These are phyloP conservation scores for Laupala kohalensis DNA, from an alignment of 1,140 invertebrate species.

Conservation along the genomic window DNA sequence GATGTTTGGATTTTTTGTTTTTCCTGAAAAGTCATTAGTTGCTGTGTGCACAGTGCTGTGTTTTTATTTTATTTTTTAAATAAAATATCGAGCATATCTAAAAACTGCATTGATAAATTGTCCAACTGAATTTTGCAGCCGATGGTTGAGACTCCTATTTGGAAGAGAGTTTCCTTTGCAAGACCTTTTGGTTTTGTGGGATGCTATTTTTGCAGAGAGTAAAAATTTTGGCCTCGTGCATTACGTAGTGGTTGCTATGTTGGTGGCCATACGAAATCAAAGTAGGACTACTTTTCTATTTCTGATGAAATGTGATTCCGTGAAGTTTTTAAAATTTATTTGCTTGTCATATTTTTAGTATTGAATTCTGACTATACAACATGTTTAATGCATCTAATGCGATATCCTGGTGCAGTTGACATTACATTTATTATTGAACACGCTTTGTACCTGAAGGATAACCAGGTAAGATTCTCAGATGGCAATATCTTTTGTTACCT, in stretches of 20 bases:
- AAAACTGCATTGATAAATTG: too few relatives aligned
- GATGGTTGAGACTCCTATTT: conserved; percentile 67
- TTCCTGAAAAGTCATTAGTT: too few relatives aligned
- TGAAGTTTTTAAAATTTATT: background rate
- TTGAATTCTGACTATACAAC: conserved; percentile 45
- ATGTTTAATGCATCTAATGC: conserved; percentile 49
- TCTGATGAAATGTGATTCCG: background rate
- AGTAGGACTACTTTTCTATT: conserved; percentile 38
- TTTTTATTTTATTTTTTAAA: too few relatives aligned
- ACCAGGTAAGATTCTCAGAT: conserved; percentile 23
- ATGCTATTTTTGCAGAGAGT: conserved; percentile 65
- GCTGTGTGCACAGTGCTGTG: too few relatives aligned
- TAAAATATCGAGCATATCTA: too few relatives aligned
- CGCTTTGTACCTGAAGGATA: conserved; percentile 45
- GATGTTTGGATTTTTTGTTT: too few relatives aligned
- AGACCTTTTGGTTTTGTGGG: conserved; percentile 63
- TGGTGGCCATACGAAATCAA: conserved; percentile 51
- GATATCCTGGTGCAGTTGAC: conserved; percentile 48
- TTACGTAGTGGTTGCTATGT: conserved; percentile 62
- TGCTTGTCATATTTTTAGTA: conserved; percentile 32
- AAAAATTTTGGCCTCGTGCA: conserved; percentile 53
- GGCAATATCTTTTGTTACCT: too few relatives aligned
- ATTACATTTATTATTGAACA: conserved; percentile 47
- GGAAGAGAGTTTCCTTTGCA: conserved; percentile 63
- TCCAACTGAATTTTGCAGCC: conserved; percentile 33